Base-by-base conservation (phyloP, 64 coral and sea anemone species). In the Porites lutea region DNA sequence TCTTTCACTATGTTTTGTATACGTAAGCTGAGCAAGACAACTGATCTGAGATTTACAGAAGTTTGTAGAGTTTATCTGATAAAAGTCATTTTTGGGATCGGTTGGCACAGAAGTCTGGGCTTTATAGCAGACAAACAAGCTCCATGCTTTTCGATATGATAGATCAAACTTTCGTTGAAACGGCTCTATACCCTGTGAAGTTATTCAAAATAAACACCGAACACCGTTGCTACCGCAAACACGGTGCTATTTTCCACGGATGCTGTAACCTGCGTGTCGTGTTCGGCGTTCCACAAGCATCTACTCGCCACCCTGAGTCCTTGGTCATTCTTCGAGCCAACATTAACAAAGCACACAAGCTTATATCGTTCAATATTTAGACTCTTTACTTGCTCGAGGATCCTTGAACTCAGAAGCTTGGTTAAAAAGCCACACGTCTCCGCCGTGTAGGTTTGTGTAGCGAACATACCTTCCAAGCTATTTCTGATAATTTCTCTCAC, bases 141-240 rank as follows among this genome's bases (percentile, higher is more conserved):
- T 37, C 27, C 27, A 1, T 37, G 27, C 27, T 37, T 37, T 37
- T 37, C 27, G 27, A 37, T 37, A 37, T 37, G 12, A 57, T 12
- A 57, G 54, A 2, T 12, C 12, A 12, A 57, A 68, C 14, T 18
- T 68, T 68, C 20, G 19, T 68, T 5, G 14, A 68, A 57, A 57
- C 54, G 27, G 27, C 12, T 57, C 7, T 74, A 4, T 13, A 74
- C 2, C 45, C 43, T 45, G 70, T 21, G 22, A 47, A 58, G 48
- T 87, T 58, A 92, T 69, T 92, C 91, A 50, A 69, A 59, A 44
- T 93, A 87, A 16, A 87, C 51, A 2, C 82, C 82, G 14, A 67
- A 93, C 18, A 93, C 91, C 2, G 79, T 93, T 3, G 91, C 91
- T 6, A 93, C 91, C 11, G 91, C 91, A 77, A 93, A 93, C 16